Base-by-base conservation (phyloP, 2,888 invertebrate species). In the Quadroppia sp. region DNA sequence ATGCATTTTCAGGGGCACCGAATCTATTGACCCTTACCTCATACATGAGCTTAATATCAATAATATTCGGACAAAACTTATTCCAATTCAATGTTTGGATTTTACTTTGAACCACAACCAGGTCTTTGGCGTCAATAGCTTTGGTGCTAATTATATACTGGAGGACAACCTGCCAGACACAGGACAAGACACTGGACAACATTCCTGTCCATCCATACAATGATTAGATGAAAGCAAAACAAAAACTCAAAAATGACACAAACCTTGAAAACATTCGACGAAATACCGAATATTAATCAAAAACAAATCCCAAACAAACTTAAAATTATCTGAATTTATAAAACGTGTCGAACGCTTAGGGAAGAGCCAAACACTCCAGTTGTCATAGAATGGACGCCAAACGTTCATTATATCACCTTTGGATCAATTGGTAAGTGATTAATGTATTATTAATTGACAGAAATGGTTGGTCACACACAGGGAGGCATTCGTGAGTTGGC, bases 21-120 rank as follows among this genome's bases (percentile, higher is more conserved):
- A 2, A 42, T 32, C 70, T 45, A n/a, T 11, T 3, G 15, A 45
- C 30, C 71, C 32, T 20, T 71, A 70, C 70, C 42, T 75, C 73
- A 50, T 75, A 73, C 75, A 75, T 75, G 0, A 75, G 36, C 30
- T 75, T 72, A 15, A 75, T 73, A 30, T 75, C 75, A 15, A 17
- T 23, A 28, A 61, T 30, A 25, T 40, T 71, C 20, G 75, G 75
- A 70, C 53, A 48, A 45, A 72, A 75, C 42, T 45, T 42, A n/a
- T 48, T 36, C 75, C 75, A 75, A 50, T 56, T 32, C 20, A 64
- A 32, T 11, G 36, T 20, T 25, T 61, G 70, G 9, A 73, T 30
- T 73, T 73, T 56, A 7, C 42, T 42, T 71, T 75, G 40, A 32
- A 73, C 59, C 1, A 72, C 32, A 64, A 71, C 48, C 17, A 73